These are phyloP conservation scores for Chaetogeoica ovagalla DNA, from an alignment of 2,888 invertebrate species.

Conservation along the genomic window DNA sequence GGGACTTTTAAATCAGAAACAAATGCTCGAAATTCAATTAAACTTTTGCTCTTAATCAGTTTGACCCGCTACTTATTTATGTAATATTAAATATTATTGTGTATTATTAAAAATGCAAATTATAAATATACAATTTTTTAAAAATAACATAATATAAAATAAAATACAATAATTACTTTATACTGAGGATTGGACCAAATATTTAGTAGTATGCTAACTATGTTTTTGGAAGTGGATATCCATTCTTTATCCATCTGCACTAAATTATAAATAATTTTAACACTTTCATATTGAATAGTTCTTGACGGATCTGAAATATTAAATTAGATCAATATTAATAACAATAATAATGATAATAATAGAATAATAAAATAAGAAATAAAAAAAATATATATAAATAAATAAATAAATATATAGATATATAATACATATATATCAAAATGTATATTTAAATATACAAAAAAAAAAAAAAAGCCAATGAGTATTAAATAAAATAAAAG, in stretches of 20 bases:
- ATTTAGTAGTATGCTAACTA: conserved; percentile 15
- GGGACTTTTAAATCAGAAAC: too few species aligned
- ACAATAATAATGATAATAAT: conserved; percentile 19
- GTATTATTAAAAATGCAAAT: too few species aligned
- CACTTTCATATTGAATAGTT: conserved; percentile 31
- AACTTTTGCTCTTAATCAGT: too few species aligned
- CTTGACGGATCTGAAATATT: conserved; percentile 23
- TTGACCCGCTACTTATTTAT: too few species aligned
- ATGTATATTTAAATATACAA: too few species aligned
- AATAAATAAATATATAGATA: too few species aligned
- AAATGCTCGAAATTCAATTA: too few species aligned
- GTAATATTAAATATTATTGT: too few species aligned
- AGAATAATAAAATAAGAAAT: neutral
- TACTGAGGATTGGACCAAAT: conserved; percentile 28
- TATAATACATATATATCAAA: too few species aligned
- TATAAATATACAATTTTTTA: neutral
- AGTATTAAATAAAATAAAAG: too few species aligned
- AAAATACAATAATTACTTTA: conserved; percentile 29
- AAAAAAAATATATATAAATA: too few species aligned
- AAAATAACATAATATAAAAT: conserved; percentile 6
- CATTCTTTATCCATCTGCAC: conserved; percentile 16
- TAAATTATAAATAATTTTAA: conserved; percentile 36
- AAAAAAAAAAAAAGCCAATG: too few species aligned
- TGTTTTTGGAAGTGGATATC: neutral
- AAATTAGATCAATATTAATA: neutral